These are phyloP conservation scores for Anoura caudifer DNA, from an alignment of 2,113 vertebrate genomes.

Conservation along the genomic window DNA sequence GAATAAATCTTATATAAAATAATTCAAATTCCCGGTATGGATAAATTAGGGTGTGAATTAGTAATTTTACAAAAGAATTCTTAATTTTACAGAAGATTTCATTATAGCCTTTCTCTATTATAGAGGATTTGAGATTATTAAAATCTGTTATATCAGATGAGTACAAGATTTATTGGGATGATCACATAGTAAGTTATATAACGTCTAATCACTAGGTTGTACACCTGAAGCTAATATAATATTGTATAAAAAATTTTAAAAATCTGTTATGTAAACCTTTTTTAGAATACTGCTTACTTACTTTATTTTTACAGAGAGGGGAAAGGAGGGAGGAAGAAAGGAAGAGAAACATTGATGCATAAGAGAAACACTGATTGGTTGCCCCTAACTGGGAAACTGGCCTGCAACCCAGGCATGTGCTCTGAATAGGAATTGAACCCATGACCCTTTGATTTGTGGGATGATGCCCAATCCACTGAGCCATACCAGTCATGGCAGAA, in stretches of 20 bases:
- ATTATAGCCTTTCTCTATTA: not conserved
- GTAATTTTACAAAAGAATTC: not conserved
- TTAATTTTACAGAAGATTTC: conserved; percentile 28
- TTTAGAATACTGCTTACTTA: not conserved
- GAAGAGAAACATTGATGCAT: too few species aligned
- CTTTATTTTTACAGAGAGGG: too few species aligned
- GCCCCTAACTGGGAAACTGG: too few species aligned
- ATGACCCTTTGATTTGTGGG: too few species aligned
- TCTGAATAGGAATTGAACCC: too few species aligned
- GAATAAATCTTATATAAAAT: not conserved
- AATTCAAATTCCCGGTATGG: not conserved
- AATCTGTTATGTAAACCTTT: not conserved
- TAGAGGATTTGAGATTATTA: not conserved
- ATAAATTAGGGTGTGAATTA: not conserved
- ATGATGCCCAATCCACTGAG: too few species aligned
- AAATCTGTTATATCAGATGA: not conserved
- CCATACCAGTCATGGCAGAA: not conserved
- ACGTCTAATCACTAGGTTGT: not conserved
- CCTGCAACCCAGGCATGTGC: too few species aligned
- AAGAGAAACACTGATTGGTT: too few species aligned
- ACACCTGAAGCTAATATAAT: not conserved
- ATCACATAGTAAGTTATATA: not conserved
- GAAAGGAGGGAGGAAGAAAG: too few species aligned
- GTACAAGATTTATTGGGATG: not conserved
- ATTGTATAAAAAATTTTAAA: not conserved